Evolutionary conservation across 1,140 invertebrate species (phyloP).

Genomic region (Tetramorium parvispinum): DNA sequence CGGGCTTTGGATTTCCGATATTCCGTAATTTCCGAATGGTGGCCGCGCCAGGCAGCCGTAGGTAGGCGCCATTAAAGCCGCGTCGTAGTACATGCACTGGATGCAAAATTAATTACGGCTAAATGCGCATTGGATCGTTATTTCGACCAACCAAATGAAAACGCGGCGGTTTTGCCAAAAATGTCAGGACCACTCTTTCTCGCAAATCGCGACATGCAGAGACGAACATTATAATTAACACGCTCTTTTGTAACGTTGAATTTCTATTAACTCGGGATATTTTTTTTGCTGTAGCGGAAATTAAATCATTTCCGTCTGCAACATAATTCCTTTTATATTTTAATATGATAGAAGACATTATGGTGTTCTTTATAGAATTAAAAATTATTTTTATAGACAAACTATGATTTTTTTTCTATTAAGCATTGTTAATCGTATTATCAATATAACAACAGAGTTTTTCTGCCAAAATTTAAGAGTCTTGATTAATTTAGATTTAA

Average conservation of each 20-base stretch:
- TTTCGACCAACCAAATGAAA: conserved; percentile 38
- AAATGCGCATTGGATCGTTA: conserved; percentile 61
- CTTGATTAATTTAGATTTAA: neutral
- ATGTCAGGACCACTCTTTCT: conserved; percentile 29
- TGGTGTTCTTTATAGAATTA: neutral
- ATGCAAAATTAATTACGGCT: conserved; percentile 71
- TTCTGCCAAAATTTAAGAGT: neutral
- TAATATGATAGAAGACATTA: neutral
- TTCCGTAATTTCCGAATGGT: conserved; percentile 69
- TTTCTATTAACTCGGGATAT: conserved; percentile 21
- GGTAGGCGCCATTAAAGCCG: conserved; percentile 62
- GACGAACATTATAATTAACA: conserved; percentile 23
- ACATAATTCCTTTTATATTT: neutral
- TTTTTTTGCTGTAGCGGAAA: neutral
- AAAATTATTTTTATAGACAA: neutral
- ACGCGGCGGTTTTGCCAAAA: conserved; percentile 6
- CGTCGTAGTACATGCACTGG: conserved; percentile 38
- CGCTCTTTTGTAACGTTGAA: neutral
- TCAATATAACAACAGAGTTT: neutral
- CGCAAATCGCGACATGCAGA: neutral
- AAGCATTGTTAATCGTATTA: neutral
- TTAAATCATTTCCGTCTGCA: neutral
- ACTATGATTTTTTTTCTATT: neutral
- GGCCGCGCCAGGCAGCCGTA: conserved; percentile 39
- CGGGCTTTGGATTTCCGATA: conserved; percentile 72